Conservation (phyloP, 2,797 vertebrate species). For the Onychomys torridus region DNA sequence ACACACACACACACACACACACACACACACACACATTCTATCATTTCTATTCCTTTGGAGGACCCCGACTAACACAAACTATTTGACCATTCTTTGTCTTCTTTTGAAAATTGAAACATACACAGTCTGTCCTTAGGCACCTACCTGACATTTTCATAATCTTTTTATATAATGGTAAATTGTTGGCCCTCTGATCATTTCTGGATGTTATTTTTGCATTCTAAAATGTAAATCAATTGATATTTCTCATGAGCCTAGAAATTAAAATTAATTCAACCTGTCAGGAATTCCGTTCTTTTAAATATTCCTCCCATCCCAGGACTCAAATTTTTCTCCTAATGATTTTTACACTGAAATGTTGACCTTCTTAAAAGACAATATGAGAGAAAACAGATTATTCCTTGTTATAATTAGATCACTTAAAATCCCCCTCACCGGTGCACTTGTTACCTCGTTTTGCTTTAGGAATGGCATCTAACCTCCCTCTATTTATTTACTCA, state of each 20-base stretch:
- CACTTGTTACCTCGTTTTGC: background rate
- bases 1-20: background rate
- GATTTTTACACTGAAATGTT: constrained; percentile 6
- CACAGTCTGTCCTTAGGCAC: background rate
- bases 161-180: background rate
- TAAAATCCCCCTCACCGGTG: background rate
- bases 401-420: background rate
- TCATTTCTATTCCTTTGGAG: background rate
- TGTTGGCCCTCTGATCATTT: background rate
- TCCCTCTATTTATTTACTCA: background rate
- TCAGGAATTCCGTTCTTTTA: background rate
- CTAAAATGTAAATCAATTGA: background rate
- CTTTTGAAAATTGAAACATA: background rate
- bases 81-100: background rate
- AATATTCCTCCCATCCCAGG: background rate
- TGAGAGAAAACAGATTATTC: background rate
- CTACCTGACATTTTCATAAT: background rate
- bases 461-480: background rate
- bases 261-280: constrained; percentile 55
- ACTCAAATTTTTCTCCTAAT: constrained; percentile 31
- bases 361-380: background rate
- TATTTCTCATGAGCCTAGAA: constrained; percentile 18
- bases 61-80: background rate
- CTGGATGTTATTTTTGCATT: background rate
- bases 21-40: background rate